Evolutionary conservation across 2,797 vertebrate species (phyloP), one percentile per base, ranked within the genome.

Genomic region (Anabacerthia variegaticeps): DNA sequence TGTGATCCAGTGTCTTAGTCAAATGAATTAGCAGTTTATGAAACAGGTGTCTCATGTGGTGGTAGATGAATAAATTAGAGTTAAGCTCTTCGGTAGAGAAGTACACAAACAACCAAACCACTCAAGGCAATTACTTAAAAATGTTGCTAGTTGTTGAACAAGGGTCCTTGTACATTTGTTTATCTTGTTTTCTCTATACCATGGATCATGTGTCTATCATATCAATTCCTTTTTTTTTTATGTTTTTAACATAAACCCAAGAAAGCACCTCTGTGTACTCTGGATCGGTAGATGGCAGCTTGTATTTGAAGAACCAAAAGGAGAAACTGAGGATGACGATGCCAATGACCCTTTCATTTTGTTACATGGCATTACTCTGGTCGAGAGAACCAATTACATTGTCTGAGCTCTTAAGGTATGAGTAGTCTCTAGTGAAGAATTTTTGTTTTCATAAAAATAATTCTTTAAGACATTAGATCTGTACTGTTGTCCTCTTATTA

Each of bases 281-380:
- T 1, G 98, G 98, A 46, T 99, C 99, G 0, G 49, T 97, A 36
- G 98, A 99, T 79, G 98, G 96, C 23, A 19, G 26, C 5, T 46
- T 78, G 3, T 98, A 98, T 89, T 87, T 97, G 16, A 88, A 68
- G 26, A 86, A 74, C 73, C 96, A 69, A 48, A 96, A 95, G 54
- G 89, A 61, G 5, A 39, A 46, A 0, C 19, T 96, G 36, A 97
- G 95, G 92, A 98, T 99, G 99, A 98, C 89, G 2, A 98, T 99
- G 98, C 98, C 96, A 15, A 98, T 97, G 96, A 99, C 99, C 0
- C 97, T 99, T 73, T 99, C 99, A 0, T 97, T 99, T 96, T 98
- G 99, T 94, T 98, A 98, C 84, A 96, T 99, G 89, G 98, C 99
- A 0, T 96, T 99, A 74, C 96, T 99, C 18, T 99, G 99, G 99